A percentile compares a stretch with the other conserved stretches of the same genome.
These are phyloP conservation scores for Odontamblyopus lacepedii DNA, from an alignment of 2,797 vertebrate genomes.

Conservation along the genomic window DNA sequence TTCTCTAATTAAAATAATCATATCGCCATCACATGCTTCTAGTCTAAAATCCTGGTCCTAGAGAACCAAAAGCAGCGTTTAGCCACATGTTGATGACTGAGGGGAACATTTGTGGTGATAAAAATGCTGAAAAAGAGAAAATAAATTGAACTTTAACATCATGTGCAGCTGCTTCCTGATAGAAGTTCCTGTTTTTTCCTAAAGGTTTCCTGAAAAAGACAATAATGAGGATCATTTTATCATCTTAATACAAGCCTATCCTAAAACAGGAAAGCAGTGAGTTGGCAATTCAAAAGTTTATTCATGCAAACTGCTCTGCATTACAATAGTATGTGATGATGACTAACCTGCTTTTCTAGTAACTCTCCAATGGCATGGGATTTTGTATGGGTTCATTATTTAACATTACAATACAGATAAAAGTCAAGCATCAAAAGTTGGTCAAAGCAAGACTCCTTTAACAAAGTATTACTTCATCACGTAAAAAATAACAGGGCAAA, in stretches of 20 bases:
- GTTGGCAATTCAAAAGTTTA: not conserved
- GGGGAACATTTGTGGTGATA: constrained; percentile 31
- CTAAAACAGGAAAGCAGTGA: not conserved
- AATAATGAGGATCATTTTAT: not conserved
- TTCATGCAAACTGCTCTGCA: not conserved
- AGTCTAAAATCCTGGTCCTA: not conserved
- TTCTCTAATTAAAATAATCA: constrained; percentile 2
- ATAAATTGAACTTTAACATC: constrained; percentile 35
- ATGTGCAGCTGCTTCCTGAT: constrained; percentile 58
- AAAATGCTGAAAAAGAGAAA: constrained; percentile 31
- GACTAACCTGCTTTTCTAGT: not conserved
- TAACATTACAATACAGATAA: not conserved
- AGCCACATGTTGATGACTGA: constrained; percentile 31
- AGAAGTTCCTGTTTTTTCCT: constrained; percentile 40
- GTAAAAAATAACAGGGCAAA: not conserved
- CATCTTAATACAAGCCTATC: not conserved
- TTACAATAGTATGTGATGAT: not conserved
- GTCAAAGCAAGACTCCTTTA: not conserved
- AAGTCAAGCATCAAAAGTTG: not conserved
- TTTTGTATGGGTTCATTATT: not conserved
- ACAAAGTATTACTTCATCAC: no score
- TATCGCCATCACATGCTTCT: not conserved
- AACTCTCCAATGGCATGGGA: not conserved
- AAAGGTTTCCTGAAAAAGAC: constrained; percentile 24
- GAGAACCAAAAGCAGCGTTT: not conserved